Percentiles rank a stretch among this genome's conserved stretches.
These are phyloP conservation scores for Hemicentrotus pulcherrimus DNA, from an alignment of 35 echinoderm and acorn worm species.

Conservation along the genomic window DNA sequence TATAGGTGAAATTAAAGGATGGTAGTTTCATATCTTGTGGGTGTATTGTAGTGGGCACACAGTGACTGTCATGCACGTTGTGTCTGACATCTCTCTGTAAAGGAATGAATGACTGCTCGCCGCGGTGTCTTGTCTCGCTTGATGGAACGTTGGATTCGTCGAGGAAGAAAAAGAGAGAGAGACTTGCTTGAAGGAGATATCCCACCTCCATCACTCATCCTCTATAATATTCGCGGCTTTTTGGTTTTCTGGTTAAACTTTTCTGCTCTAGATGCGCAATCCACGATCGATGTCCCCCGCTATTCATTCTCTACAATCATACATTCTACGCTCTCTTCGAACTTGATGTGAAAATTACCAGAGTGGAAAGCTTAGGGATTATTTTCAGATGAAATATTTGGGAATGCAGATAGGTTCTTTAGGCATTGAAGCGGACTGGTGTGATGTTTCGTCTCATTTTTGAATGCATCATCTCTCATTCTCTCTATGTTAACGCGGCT, in stretches of 20 bases:
- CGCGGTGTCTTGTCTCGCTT: background rate
- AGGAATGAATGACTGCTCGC: background rate
- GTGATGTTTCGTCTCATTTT: background rate
- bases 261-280: conserved; percentile 10
- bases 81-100: background rate
- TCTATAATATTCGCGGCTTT: conserved; percentile 6
- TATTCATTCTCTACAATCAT: background rate
- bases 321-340: background rate
- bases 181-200: background rate
- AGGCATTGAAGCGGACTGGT: background rate
- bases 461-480: background rate
- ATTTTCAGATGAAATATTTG: conserved; percentile 36
- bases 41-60: background rate
- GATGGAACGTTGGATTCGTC: background rate
- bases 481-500: background rate
- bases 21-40: background rate
- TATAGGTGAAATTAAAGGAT: background rate
- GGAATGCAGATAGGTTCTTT: background rate
- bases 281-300: background rate
- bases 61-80: background rate
- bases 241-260: background rate
- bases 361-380: conserved; percentile 26
- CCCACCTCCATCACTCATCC: background rate
- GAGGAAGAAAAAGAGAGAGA: background rate
- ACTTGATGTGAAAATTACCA: conserved; percentile 22